A percentile compares a stretch with the other conserved stretches of the same genome.
Conservation (phyloP, 2,888 invertebrate species). For the Pseudococcus viburni region DNA sequence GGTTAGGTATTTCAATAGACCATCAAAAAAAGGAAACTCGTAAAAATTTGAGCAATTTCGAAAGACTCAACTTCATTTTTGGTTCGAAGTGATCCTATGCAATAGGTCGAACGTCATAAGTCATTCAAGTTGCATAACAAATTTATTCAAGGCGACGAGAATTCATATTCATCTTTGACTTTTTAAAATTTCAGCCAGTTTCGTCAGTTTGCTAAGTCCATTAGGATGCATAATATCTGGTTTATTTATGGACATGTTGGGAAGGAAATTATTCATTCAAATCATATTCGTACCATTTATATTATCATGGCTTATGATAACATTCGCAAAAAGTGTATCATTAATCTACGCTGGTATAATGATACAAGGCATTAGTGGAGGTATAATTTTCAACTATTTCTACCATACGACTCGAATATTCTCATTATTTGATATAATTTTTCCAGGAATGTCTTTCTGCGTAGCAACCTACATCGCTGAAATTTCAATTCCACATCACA, state of each 20-base stretch:
- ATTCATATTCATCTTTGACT: not conserved
- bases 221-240: conserved; percentile 57
- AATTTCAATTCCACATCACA: not conserved
- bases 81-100: too few relatives aligned
- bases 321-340: not conserved
- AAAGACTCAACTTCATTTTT: too few relatives aligned
- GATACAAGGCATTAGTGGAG: conserved; percentile 21
- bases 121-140: not conserved
- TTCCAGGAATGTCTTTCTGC: conserved; percentile 49
- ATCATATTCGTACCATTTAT: conserved; percentile 38
- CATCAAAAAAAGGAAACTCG: too few relatives aligned
- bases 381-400: not conserved
- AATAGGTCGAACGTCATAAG: too few relatives aligned
- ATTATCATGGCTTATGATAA: conserved; percentile 3
- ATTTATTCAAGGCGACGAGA: not conserved
- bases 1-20: too few relatives aligned
- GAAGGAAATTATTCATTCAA: conserved; percentile 43
- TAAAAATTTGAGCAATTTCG: too few relatives aligned
- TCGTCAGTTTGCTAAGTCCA: conserved; percentile 24
- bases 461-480: conserved; percentile 30
- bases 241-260: conserved; percentile 39
- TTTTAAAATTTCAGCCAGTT: conserved; percentile 3
- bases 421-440: not conserved
- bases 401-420: too few relatives aligned
- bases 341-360: not conserved